Conservation (phyloP, 2,888 invertebrate species). For the Latrodectus hesperus region DNA sequence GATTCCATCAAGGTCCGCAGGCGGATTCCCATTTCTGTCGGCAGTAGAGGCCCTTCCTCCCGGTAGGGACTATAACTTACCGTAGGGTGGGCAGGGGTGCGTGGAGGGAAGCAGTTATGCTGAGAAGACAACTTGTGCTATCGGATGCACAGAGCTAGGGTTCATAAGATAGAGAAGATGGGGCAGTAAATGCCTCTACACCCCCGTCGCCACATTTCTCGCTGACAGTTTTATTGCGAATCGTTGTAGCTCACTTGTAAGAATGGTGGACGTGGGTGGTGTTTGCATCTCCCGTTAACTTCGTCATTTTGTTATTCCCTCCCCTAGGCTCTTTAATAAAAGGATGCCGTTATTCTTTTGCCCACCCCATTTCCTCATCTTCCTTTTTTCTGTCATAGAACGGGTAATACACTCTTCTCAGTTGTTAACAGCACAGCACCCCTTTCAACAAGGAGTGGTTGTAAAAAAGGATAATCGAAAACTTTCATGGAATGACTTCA, state of each 20-base stretch:
- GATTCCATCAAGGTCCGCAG: conserved; percentile 47
- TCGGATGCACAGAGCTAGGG: conserved; percentile 5
- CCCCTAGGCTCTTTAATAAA: too few species aligned
- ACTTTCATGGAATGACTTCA: too few species aligned
- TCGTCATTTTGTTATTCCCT: too few species aligned
- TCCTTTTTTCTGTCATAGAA: too few species aligned
- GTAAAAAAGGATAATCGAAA: too few species aligned
- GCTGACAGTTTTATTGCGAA: conserved; percentile 46
- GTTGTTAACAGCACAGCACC: too few species aligned
- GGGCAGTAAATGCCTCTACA: not conserved
- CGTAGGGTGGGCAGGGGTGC: not conserved
- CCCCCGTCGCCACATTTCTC: not conserved
- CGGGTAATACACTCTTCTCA: too few species aligned
- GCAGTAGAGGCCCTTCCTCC: not conserved
- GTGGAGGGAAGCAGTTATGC: not conserved
- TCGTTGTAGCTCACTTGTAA: conserved; percentile 14
- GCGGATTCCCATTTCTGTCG: conserved; percentile 36
- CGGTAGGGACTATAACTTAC: not conserved
- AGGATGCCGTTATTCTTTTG: too few species aligned
- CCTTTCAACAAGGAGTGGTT: too few species aligned
- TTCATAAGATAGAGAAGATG: not conserved
- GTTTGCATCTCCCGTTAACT: too few species aligned
- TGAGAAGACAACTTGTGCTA: conserved; percentile 37
- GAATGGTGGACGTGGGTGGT: not conserved
- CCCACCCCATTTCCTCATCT: too few species aligned